Evolutionary conservation across 2,888 invertebrate species (phyloP), one percentile per base, ranked within the genome.

Genomic region (Gasteruption jaculator): DNA sequence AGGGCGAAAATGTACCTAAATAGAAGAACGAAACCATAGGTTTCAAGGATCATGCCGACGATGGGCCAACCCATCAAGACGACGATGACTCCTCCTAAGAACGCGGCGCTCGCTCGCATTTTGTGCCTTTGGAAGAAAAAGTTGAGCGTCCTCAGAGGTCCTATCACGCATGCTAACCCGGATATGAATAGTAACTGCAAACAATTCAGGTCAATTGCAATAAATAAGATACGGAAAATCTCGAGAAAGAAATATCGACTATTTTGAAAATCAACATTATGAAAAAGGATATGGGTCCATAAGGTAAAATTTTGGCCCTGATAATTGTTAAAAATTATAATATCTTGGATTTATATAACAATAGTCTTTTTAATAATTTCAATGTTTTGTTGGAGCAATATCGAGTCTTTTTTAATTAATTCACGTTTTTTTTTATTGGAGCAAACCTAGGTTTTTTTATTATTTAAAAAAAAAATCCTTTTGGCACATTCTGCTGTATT

Each of bases 111-210:
- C 0, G 91, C 96, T 77, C 88, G 92, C 37, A 90, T 74, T 79
- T 97, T 99, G 70, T 96, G 95, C 52, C 84, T 75, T 75, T 99
- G 97, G 72, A 99, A 99, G 76, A 99, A 99, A 73, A 99, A 99
- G 63, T 91, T 82, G 62, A 96, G 85, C 5, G 97, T 97, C 65
- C 96, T 75, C 71, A 93, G 90, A 18, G 96, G 78, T 2, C 99
- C 99, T 64, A 97, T 97, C 8, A 97, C 92, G 72, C 96, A 94
- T 11, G 88, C 91, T 38, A 99, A 77, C 1, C 99, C 99, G 54
- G 85, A 81, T 56, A 99, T 86, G 73, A 99, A 99, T 19, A 99
- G 77, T 50, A 99, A 91, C 97, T 99, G 77, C 4, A 45, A 37
- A 41, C n/a, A 16, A 22, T 21, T n/a, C n/a, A n/a, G n/a, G n/a